Conservation (phyloP, 2,113 vertebrate genomes). For the Crotalus helleri region DNA sequence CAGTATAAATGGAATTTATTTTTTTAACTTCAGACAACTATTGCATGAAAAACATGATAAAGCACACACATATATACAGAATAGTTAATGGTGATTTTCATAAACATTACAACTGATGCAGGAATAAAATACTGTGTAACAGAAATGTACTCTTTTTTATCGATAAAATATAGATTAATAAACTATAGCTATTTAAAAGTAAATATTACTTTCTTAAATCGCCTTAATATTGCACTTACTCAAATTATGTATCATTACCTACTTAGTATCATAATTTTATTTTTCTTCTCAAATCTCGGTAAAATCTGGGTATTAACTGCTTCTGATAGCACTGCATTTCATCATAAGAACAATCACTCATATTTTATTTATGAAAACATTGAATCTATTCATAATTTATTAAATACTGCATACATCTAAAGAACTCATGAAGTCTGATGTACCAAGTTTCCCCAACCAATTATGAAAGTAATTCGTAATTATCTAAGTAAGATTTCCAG, state of each 20-base stretch:
- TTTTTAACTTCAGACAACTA: conserved; percentile 13
- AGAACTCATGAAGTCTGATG: background rate
- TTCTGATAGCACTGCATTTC: background rate
- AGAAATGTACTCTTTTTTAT: background rate
- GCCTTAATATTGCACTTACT: conserved; percentile 4
- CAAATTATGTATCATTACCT: background rate
- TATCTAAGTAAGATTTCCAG: background rate
- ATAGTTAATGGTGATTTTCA: conserved; percentile 5
- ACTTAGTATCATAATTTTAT: background rate
- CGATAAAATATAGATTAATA: background rate
- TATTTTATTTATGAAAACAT: background rate
- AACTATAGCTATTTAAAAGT: conserved; percentile 16
- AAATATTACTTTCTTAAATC: conserved; percentile 10
- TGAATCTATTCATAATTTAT: background rate
- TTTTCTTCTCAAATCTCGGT: background rate
- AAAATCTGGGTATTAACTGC: background rate
- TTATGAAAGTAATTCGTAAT: background rate
- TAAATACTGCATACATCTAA: background rate
- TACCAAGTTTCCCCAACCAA: background rate
- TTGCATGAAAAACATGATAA: background rate
- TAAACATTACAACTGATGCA: background rate
- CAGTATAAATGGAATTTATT: conserved; percentile 28
- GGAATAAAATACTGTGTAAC: conserved; percentile 25
- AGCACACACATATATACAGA: background rate
- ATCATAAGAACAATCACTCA: background rate